Evolutionary conservation across 2,888 invertebrate genomes (phyloP).

Genomic region (Trichopoda pennipes): DNA sequence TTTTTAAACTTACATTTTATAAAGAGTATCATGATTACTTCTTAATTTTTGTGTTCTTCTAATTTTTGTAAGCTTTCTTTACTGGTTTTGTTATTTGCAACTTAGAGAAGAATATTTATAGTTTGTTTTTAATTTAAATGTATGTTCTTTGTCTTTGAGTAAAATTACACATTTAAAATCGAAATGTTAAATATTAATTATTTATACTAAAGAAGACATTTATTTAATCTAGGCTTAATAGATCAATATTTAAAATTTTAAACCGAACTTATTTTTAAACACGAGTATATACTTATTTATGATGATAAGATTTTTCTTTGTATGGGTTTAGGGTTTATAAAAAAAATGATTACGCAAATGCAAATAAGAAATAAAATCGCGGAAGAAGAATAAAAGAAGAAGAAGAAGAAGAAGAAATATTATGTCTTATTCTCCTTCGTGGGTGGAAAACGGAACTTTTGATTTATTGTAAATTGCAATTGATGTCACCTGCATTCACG

Average conservation of each 20-base stretch:
- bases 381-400: too few relatives aligned
- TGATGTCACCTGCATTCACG: too few relatives aligned
- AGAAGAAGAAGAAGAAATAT: too few relatives aligned
- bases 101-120: background rate
- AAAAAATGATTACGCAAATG: too few relatives aligned
- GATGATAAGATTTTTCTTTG: constrained; percentile 28
- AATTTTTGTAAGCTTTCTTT: background rate
- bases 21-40: constrained; percentile 27
- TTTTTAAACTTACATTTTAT: constrained; percentile 52
- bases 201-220: constrained; percentile 39
- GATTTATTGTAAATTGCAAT: too few relatives aligned
- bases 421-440: too few relatives aligned
- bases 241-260: constrained; percentile 25
- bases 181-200: constrained; percentile 37
- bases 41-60: constrained; percentile 5
- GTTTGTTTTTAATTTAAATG: background rate
- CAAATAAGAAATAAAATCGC: background rate
- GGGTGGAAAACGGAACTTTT: too few relatives aligned
- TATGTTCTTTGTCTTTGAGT: constrained; percentile 47
- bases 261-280: constrained; percentile 29
- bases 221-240: constrained; percentile 37
- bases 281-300: background rate
- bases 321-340: background rate
- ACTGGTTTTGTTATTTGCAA: background rate
- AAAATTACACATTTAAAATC: constrained; percentile 46